A percentile compares a stretch with the other conserved stretches of the same genome.
Evolutionary conservation across 2,797 vertebrate genomes (phyloP).

Genomic region (Picus viridis): DNA sequence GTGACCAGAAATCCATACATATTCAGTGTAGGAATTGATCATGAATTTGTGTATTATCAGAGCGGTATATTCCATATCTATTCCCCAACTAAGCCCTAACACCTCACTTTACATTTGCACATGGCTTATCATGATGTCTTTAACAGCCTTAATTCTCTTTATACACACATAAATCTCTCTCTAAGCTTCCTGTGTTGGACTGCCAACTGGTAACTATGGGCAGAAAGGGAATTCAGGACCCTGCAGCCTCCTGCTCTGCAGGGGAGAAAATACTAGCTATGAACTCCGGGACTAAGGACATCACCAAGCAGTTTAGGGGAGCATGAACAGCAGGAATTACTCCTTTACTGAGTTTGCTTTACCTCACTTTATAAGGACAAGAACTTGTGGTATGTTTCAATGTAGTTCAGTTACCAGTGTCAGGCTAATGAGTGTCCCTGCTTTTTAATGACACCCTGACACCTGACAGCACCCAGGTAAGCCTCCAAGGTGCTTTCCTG

Average conservation of each 20-base stretch:
- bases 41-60: neutral
- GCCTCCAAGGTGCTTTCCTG: neutral
- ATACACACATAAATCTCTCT: neutral
- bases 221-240: neutral
- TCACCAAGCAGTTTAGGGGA: fast-evolving
- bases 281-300: neutral
- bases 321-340: neutral
- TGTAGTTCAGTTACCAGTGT: neutral
- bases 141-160: neutral
- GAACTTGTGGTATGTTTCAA: neutral
- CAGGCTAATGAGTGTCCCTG: neutral
- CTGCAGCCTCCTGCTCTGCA: neutral
- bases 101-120: neutral
- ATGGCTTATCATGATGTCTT: neutral
- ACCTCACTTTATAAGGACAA: neutral
- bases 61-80: neutral
- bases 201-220: neutral
- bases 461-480: neutral
- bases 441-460: neutral
- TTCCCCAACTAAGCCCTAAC: neutral
- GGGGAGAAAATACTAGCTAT: neutral
- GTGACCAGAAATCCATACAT: neutral
- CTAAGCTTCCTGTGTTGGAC: neutral
- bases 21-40: neutral
- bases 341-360: neutral